Base-by-base conservation (phyloP, 2,888 invertebrate genomes). In the Hecatera dysodea region DNA sequence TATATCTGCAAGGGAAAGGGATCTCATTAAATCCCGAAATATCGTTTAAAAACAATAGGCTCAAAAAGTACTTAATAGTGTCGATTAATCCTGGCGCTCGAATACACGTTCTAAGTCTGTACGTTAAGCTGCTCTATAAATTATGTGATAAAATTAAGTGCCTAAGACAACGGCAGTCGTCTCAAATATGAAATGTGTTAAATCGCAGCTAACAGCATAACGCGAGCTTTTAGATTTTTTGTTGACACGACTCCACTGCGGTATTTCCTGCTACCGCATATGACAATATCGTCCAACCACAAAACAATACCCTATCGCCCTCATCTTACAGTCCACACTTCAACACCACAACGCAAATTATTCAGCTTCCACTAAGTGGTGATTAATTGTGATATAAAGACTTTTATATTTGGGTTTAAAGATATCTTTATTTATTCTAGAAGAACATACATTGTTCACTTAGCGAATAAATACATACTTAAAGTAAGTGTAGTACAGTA, bases 311-410 rank as follows among this genome's bases (percentile, higher is more conserved):
- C 84, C 79, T 91, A 87, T 65, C 27, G 5, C 60, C 11, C 57
- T 67, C n/a, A 53, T 1, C 33, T 69, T 89, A 87, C 77, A 87
- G 90, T 88, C 66, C 72, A 87, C 78, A 87, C 76, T 89, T 67
- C 76, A 66, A 81, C 59, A 53, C 15, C 27, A 70, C 50, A 65
- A 76, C 48, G 74, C 57, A 82, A 86, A 88, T 80, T 82, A 87
- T 86, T 82, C 80, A 78, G 80, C 82, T 88, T 87, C 86, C 80
- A 86, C 88, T 89, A 93, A 94, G 89, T 91, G 93, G 93, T 94
- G 95, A 96, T 95, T 95, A 95, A 96, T 95, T 91, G 93, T 91
- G 91, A 92, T 93, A 93, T 95, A 92, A 95, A 94, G 91, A 92
- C 89, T 92, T 93, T 93, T 93, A 93, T 93, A 93, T 92, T n/a